These are phyloP conservation scores for Poecilia latipinna DNA, from an alignment of 2,113 vertebrate species.

Conservation along the genomic window DNA sequence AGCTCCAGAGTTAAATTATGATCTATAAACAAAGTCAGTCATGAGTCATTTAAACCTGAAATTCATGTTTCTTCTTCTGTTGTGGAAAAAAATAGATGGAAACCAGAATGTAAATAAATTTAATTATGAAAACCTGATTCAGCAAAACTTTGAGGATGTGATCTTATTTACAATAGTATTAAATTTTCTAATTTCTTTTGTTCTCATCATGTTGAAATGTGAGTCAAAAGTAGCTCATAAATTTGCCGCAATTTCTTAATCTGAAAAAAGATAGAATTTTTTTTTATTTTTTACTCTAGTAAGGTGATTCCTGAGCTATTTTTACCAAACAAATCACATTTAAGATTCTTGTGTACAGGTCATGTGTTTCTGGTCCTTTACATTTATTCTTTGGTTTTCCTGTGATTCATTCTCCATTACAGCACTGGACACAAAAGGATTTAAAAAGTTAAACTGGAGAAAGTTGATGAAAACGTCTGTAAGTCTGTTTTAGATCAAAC, in stretches of 20 bases:
- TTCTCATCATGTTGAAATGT: too few relatives aligned
- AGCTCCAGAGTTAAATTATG: background rate
- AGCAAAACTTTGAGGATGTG: background rate
- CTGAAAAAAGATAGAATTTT: too few relatives aligned
- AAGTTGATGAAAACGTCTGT: background rate
- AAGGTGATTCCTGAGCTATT: too few relatives aligned
- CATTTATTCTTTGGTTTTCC: background rate
- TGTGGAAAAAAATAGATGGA: background rate
- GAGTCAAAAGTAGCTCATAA: too few relatives aligned
- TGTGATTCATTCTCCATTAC: background rate
- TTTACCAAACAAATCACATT: too few relatives aligned
- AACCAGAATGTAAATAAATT: background rate
- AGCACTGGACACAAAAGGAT: background rate
- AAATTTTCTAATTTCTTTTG: too few relatives aligned
- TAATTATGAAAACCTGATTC: background rate
- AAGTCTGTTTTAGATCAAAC: background rate
- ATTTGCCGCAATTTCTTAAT: too few relatives aligned
- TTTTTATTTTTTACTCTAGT: too few relatives aligned
- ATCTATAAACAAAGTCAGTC: background rate
- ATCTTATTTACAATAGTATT: too few relatives aligned
- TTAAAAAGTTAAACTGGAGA: background rate
- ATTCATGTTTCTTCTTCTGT: background rate
- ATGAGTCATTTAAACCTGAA: background rate
- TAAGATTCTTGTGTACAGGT: too few relatives aligned
- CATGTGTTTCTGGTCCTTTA: background rate